These are phyloP conservation scores for Paracentrotus lividus DNA, from an alignment of 53 echinoderm and acorn worm genomes.

Conservation along the genomic window DNA sequence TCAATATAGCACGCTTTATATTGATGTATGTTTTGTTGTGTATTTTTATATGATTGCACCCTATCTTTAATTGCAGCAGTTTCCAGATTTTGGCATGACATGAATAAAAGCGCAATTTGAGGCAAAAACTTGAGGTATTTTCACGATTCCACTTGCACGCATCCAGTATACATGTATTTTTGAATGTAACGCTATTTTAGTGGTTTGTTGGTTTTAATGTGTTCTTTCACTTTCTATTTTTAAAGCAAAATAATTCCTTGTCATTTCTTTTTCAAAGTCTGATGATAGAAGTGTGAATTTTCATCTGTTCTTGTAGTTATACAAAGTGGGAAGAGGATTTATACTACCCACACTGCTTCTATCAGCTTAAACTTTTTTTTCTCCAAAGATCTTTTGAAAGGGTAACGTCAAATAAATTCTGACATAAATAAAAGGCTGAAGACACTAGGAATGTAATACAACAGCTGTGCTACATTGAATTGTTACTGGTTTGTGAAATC, in stretches of 20 bases:
- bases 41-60: constrained; percentile 37
- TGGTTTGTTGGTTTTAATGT: constrained; percentile 4
- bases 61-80: constrained; percentile 46
- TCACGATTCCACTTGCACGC: constrained; percentile 51
- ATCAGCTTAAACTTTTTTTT: background rate
- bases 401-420: too few relatives aligned
- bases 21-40: constrained; percentile 52
- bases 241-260: background rate
- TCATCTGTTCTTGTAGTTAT: background rate
- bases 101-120: constrained; percentile 26
- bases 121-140: constrained; percentile 33
- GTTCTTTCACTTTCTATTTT: background rate
- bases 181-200: constrained; percentile 34
- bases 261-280: background rate
- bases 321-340: too few relatives aligned
- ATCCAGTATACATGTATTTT: constrained; percentile 57
- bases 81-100: constrained; percentile 45
- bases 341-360: background rate
- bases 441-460: too few relatives aligned
- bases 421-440: background rate
- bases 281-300: background rate
- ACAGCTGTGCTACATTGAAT: too few relatives aligned
- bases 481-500: too few relatives aligned
- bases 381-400: too few relatives aligned
- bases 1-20: constrained; percentile 52